Conservation (phyloP, 2,797 vertebrate genomes). For the Epinephelus malabaricus region DNA sequence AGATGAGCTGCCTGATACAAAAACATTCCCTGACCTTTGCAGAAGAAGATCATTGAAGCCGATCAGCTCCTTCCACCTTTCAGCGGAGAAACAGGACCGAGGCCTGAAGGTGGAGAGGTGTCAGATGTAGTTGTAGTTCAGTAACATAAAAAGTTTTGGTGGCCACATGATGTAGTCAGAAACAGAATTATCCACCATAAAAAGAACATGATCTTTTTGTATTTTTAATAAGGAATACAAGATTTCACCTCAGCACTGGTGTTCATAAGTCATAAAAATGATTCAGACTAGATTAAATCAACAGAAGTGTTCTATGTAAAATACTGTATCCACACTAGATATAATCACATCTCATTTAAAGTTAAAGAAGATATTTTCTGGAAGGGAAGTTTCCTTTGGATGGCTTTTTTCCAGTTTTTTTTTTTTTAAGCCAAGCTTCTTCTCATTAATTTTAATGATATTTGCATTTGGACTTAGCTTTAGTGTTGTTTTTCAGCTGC, state of each 20-base stretch:
- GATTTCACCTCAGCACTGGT: conserved; percentile 1
- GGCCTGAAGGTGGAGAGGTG: conserved; percentile 45
- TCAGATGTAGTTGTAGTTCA: conserved; percentile 45
- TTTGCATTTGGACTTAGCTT: conserved; percentile 8
- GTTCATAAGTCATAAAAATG: conserved; percentile 17
- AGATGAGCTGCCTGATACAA: conserved; percentile 50
- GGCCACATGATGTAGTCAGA: conserved; percentile 12
- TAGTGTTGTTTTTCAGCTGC: neutral
- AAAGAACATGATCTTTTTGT: conserved; percentile 2
- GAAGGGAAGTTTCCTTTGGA: neutral
- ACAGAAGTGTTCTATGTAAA: conserved; percentile 2
- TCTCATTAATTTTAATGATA: neutral
- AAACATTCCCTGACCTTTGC: conserved; percentile 70
- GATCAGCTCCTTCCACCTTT: conserved; percentile 57
- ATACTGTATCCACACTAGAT: neutral
- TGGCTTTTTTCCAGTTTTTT: neutral
- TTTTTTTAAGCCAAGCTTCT: neutral
- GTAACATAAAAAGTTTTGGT: conserved; percentile 18
- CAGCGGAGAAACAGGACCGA: conserved; percentile 19
- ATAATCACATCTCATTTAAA: neutral
- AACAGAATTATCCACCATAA: conserved; percentile 12
- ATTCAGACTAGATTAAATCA: conserved; percentile 16
- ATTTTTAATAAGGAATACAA: conserved; percentile 1
- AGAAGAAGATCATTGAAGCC: conserved; percentile 72
- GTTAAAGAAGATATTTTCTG: neutral